Evolutionary conservation across 2,888 invertebrate genomes (phyloP).

Genomic region (Ctena decussata): DNA sequence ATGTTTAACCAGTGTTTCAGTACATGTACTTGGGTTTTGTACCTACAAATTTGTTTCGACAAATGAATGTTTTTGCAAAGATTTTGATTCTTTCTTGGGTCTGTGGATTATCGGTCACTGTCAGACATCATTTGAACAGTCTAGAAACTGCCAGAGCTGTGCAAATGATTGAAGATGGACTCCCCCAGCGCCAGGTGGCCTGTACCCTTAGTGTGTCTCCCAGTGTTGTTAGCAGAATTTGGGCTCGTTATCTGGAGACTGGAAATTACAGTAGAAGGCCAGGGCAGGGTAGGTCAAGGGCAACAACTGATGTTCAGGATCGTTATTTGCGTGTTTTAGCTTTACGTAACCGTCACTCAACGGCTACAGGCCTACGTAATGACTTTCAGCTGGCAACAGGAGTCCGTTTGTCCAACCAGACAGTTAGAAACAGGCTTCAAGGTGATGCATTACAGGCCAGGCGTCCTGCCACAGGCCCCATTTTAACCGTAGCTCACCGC

Average conservation of each 20-base stretch:
- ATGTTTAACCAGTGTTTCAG: not conserved
- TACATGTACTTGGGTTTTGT: not conserved
- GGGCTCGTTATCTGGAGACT: conserved; percentile 13
- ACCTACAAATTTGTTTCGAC: not conserved
- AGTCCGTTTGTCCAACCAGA: not conserved
- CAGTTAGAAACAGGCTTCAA: conserved; percentile 4
- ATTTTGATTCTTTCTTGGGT: not conserved
- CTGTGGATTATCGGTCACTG: not conserved
- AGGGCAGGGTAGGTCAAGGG: not conserved
- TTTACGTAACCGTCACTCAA: conserved; percentile 5
- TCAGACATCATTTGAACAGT: not conserved
- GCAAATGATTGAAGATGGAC: conserved; percentile 19
- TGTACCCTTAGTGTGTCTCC: conserved; percentile 1
- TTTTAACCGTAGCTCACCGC: not conserved
- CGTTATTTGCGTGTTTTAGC: conserved; percentile 3
- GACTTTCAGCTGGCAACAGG: conserved; percentile 14
- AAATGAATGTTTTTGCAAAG: not conserved
- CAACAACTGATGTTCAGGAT: conserved; percentile 2
- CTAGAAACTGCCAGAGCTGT: not conserved
- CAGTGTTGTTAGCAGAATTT: not conserved
- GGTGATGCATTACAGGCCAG: not conserved
- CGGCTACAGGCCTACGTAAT: not conserved
- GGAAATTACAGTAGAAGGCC: conserved; percentile 11
- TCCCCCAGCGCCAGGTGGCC: not conserved
- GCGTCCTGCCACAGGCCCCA: not conserved